Conservation (phyloP, 2,797 vertebrate species). For the Bryconaethiops microstoma region DNA sequence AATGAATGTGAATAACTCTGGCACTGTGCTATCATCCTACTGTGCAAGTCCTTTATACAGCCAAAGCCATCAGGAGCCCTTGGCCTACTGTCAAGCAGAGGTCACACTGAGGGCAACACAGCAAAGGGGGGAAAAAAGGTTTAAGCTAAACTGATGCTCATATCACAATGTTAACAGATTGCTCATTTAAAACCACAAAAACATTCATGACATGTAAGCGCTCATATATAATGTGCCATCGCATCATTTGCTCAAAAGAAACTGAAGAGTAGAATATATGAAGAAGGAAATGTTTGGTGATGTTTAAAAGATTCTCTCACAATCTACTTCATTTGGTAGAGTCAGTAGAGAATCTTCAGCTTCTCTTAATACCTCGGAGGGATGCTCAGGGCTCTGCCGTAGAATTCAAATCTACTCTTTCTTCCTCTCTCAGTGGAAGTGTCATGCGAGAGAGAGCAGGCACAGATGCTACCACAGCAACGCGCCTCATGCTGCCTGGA, state of each 20-base stretch:
- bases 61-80: slow-evolving; percentile 4
- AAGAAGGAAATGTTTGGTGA: not conserved
- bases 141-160: not conserved
- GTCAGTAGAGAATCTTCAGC: not conserved
- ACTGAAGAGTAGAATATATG: not conserved
- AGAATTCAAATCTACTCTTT: slow-evolving; percentile 31
- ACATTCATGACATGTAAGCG: not conserved
- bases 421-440: slow-evolving; percentile 49
- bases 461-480: slow-evolving; percentile 70
- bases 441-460: slow-evolving; percentile 64
- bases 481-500: slow-evolving; percentile 68
- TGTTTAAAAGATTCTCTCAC: not conserved
- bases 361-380: slow-evolving; percentile 1
- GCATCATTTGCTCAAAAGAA: not conserved
- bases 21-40: not conserved
- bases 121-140: not conserved
- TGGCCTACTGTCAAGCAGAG: slow-evolving; percentile 11
- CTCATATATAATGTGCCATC: not conserved
- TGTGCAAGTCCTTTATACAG: not conserved
- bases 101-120: not conserved
- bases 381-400: not conserved
- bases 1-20: slow-evolving; percentile 8
- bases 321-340: not conserved
- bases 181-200: not conserved
- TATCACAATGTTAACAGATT: not conserved